Conservation (phyloP, 2,797 vertebrate genomes). For the Peromyscus nudipes region DNA sequence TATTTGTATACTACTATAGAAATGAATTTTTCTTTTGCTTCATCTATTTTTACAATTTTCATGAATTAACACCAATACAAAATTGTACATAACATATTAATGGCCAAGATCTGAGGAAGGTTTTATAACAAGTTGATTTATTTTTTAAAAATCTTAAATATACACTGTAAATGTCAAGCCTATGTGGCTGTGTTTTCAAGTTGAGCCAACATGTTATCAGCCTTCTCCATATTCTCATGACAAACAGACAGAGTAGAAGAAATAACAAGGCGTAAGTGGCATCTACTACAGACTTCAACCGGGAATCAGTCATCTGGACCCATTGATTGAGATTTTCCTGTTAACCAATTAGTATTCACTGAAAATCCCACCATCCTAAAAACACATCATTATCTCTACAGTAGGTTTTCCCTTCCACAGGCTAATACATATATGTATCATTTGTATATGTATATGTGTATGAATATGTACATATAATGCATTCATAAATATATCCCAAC, state of each 20-base stretch:
- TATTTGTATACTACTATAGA: background rate
- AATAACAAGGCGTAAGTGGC: background rate
- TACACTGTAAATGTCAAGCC: background rate
- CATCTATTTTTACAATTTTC: background rate
- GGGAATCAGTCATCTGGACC: background rate
- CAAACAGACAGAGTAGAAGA: constrained; percentile 6
- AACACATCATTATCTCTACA: background rate
- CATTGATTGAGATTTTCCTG: background rate
- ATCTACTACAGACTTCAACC: background rate
- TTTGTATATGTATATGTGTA: background rate
- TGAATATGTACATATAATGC: too few species aligned
- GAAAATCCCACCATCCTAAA: background rate
- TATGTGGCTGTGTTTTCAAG: background rate
- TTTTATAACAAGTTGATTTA: constrained; percentile 28
- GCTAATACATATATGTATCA: background rate
- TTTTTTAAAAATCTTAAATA: constrained; percentile 22
- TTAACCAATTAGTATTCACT: constrained; percentile 16
- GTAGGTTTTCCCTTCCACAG: background rate
- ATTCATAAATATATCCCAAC: background rate
- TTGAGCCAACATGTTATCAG: background rate
- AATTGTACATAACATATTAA: background rate
- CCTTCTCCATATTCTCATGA: background rate
- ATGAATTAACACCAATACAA: background rate
- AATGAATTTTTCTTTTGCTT: background rate
- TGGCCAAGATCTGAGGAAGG: background rate